A percentile compares a stretch with the other conserved stretches of the same genome.
Conservation (phyloP, 2,113 vertebrate species). For the Okapia johnstoni region DNA sequence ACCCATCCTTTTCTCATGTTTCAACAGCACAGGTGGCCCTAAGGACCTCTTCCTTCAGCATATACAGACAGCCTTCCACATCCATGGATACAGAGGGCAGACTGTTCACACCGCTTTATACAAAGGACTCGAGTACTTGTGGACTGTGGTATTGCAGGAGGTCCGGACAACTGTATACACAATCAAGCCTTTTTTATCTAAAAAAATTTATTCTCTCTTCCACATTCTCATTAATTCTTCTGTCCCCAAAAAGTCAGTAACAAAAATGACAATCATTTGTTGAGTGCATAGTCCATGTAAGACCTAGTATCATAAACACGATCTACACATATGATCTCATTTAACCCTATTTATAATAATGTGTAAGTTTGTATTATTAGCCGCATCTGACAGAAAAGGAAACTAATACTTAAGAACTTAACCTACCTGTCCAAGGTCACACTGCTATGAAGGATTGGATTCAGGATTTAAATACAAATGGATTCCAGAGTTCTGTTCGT, state of each 20-base stretch:
- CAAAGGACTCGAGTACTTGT: neutral
- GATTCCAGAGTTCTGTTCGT: neutral
- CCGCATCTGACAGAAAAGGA: neutral
- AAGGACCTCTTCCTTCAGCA: neutral
- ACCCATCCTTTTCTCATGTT: neutral
- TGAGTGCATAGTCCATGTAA: neutral
- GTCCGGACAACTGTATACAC: neutral
- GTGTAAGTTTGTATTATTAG: neutral
- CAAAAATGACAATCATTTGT: neutral
- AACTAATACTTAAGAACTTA: neutral
- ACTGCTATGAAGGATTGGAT: neutral
- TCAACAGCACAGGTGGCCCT: neutral
- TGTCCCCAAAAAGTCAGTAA: conserved; percentile 2
- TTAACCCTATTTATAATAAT: neutral
- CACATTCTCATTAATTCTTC: neutral
- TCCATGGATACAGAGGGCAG: neutral
- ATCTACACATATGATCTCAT: neutral
- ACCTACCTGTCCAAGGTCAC: neutral
- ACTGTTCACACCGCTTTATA: neutral
- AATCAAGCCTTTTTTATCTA: neutral
- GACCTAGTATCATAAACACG: neutral
- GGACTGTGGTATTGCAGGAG: neutral
- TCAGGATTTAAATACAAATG: neutral
- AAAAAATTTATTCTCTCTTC: neutral
- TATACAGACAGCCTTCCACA: neutral